A percentile compares a stretch with the other conserved stretches of the same genome.
Evolutionary conservation across 2,113 vertebrate species (phyloP).

Genomic region (Chitala chitala): DNA sequence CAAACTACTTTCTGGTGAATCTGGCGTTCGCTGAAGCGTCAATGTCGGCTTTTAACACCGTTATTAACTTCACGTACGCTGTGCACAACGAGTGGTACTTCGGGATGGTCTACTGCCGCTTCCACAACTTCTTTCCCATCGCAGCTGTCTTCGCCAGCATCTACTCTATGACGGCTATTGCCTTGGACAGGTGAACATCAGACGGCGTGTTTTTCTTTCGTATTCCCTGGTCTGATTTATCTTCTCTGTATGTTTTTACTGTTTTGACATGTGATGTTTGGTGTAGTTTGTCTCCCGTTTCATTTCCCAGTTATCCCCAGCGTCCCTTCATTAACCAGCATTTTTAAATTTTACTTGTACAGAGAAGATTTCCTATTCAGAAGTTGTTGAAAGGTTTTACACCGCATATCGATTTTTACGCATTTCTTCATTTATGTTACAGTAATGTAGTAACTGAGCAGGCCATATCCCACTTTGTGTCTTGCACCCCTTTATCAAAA

Average conservation of each 20-base stretch:
- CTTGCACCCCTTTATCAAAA: no score
- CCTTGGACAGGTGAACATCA: constrained; percentile 81
- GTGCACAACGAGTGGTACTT: constrained; percentile 96
- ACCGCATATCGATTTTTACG: no score
- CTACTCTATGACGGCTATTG: constrained; percentile 95
- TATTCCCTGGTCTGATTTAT: neutral
- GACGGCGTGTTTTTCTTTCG: neutral
- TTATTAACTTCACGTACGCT: constrained; percentile 91
- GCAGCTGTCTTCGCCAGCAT: constrained; percentile 94
- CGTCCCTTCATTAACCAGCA: no score
- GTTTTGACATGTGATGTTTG: neutral
- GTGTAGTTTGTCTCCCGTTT: no score
- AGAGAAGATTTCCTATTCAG: no score
- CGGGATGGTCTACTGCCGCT: constrained; percentile 85
- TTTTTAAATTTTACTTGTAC: no score
- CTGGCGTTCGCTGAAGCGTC: constrained; percentile 89
- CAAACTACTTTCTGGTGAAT: constrained; percentile 95
- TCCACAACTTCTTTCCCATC: constrained; percentile 98
- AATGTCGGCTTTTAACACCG: constrained; percentile 93
- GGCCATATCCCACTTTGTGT: no score
- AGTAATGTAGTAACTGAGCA: no score
- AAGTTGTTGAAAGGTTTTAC: no score
- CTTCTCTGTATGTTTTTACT: neutral
- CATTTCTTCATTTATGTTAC: no score
- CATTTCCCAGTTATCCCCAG: no score